A percentile compares a stretch with the other conserved stretches of the same genome.
These are phyloP conservation scores for Mimas tiliae DNA, from an alignment of 2,888 invertebrate genomes.

Conservation along the genomic window DNA sequence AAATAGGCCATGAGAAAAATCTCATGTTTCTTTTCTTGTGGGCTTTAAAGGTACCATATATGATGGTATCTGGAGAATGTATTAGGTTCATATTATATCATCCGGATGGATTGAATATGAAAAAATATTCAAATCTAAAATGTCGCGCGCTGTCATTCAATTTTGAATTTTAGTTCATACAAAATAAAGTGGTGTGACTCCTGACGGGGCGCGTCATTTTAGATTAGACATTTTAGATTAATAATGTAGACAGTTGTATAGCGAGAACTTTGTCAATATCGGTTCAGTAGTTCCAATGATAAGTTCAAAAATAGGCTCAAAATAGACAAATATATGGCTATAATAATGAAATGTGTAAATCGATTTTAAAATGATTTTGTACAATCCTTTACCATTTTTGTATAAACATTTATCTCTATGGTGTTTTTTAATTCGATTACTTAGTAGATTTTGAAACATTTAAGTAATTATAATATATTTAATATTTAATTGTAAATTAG, in stretches of 20 bases:
- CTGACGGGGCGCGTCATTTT: background rate
- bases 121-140: too few relatives aligned
- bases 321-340: background rate
- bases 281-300: background rate
- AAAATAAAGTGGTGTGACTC: too few relatives aligned
- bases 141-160: background rate
- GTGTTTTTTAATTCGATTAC: background rate
- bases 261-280: background rate
- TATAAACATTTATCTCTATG: background rate
- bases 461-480: too few relatives aligned
- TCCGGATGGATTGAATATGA: too few relatives aligned
- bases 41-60: too few relatives aligned
- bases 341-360: background rate
- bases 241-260: conserved; percentile 2
- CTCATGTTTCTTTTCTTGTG: too few relatives aligned
- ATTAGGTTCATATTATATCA: too few relatives aligned
- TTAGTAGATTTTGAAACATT: background rate
- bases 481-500: too few relatives aligned
- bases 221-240: background rate
- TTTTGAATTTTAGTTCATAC: background rate
- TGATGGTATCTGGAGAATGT: too few relatives aligned
- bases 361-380: background rate
- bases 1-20: too few relatives aligned
- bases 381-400: background rate
- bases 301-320: conserved; percentile 3